These are phyloP conservation scores for Neogobius melanostomus DNA, from an alignment of 2,113 vertebrate species.

Conservation along the genomic window DNA sequence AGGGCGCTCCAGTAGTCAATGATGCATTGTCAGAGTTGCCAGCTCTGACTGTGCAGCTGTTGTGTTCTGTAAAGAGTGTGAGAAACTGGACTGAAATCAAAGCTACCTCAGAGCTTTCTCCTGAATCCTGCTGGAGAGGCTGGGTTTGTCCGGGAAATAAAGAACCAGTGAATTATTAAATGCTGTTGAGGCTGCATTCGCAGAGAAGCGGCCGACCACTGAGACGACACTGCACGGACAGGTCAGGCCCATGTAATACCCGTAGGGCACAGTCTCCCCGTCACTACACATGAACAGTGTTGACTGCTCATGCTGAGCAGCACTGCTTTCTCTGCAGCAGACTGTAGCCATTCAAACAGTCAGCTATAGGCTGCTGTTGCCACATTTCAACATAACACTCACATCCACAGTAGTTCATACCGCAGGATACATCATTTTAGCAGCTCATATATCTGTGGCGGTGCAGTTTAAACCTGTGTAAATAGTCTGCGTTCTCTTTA, in stretches of 20 bases:
- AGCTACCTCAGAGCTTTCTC: constrained; percentile 54
- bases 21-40: not conserved
- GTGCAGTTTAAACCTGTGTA: not conserved
- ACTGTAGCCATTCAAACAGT: constrained; percentile 38
- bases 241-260: constrained; percentile 47
- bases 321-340: constrained; percentile 51
- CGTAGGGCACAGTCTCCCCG: constrained; percentile 42
- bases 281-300: constrained; percentile 55
- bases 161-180: constrained; percentile 71
- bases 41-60: not conserved
- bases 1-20: not conserved
- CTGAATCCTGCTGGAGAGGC: constrained; percentile 57
- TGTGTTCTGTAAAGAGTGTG: not conserved
- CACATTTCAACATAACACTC: constrained; percentile 21
- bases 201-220: constrained; percentile 54
- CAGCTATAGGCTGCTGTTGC: constrained; percentile 35
- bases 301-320: constrained; percentile 57
- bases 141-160: constrained; percentile 69
- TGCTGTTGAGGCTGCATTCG: constrained; percentile 60
- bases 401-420: not conserved
- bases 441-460: constrained; percentile 5
- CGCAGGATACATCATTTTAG: constrained; percentile 14
- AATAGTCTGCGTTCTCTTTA: not conserved
- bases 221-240: constrained; percentile 31
- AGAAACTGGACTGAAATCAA: constrained; percentile 60